phyloP scores from a whole-genome alignment of 1,140 invertebrate genomes.

The Drosophila nannoptera region DNA sequence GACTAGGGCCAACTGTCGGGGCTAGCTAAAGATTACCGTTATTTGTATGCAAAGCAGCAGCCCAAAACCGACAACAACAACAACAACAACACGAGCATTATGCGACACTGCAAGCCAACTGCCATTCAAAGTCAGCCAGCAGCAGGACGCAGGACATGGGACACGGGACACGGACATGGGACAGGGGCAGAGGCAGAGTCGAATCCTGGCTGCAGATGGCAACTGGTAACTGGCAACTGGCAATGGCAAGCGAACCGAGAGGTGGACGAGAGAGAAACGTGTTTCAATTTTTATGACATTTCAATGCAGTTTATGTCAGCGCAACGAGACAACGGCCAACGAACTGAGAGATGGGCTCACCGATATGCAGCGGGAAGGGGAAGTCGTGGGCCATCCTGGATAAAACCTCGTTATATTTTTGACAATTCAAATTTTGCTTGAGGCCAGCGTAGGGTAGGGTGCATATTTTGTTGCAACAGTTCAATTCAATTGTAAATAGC shows the following conservation, averaged over 20 bases:
- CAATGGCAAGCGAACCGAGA: constrained; percentile 27
- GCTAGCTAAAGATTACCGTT: constrained; percentile 60
- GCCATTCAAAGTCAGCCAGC: constrained; percentile 50
- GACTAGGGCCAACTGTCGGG: constrained; percentile 21
- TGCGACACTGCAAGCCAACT: constrained; percentile 52
- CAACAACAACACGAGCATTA: constrained; percentile 29
- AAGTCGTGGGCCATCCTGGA: background rate
- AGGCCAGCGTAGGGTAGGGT: constrained; percentile 23
- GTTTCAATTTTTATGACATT: constrained; percentile 77
- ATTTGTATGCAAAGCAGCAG: constrained; percentile 73
- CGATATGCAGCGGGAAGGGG: background rate
- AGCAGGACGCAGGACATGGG: constrained; percentile 3
- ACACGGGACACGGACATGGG: constrained; percentile 7
- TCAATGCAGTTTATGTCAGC: constrained; percentile 76
- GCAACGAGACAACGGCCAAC: constrained; percentile 54
- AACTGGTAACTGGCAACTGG: constrained; percentile 6
- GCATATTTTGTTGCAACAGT: constrained; percentile 62
- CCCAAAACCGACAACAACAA: constrained; percentile 40
- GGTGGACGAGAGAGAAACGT: constrained; percentile 49
- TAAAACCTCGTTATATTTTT: constrained; percentile 69
- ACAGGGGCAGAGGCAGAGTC: background rate
- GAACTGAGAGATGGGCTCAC: constrained; percentile 21
- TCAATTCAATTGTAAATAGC: constrained; percentile 68
- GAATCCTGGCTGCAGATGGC: constrained; percentile 17
- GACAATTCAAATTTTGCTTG: constrained; percentile 67